phyloP scores from a whole-genome alignment of 2,797 vertebrate genomes.

The Echeneis naucrates region DNA sequence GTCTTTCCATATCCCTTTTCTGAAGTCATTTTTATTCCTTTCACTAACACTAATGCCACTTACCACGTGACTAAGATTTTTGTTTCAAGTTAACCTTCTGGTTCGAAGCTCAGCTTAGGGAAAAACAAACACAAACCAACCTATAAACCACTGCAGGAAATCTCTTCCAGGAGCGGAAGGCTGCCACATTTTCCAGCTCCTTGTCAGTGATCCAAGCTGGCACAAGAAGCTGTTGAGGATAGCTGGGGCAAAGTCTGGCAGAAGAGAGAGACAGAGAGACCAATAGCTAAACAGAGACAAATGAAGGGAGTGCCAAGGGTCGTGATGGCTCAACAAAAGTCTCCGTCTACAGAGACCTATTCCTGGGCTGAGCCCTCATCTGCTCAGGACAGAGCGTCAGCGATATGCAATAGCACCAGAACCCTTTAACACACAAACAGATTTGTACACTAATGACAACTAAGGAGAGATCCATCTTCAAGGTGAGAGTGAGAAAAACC shows the following conservation, averaged over 20 bases:
- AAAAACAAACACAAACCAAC: slow-evolving; percentile 80
- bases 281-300: slow-evolving; percentile 16
- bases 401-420: slow-evolving; percentile 65
- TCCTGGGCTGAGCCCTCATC: slow-evolving; percentile 62
- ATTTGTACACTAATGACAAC: slow-evolving; percentile 48
- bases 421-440: slow-evolving; percentile 43
- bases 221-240: slow-evolving; percentile 96
- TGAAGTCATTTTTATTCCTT: slow-evolving; percentile 3
- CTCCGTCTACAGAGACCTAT: slow-evolving; percentile 71
- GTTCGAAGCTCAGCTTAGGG: slow-evolving; percentile 8
- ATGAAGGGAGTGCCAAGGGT: slow-evolving; percentile 10
- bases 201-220: slow-evolving; percentile 98
- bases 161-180: slow-evolving; percentile 98
- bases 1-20: too few relatives aligned
- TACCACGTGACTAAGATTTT: slow-evolving; percentile 9
- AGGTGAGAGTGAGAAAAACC: slow-evolving; percentile 15
- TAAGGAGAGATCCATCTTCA: slow-evolving; percentile 24
- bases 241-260: slow-evolving; percentile 94
- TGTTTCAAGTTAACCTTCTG: slow-evolving; percentile 12
- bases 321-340: slow-evolving; percentile 58
- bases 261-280: slow-evolving; percentile 29
- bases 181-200: slow-evolving; percentile 95
- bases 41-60: slow-evolving; percentile 20
- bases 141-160: slow-evolving; percentile 97
- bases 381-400: slow-evolving; percentile 41